Evolutionary conservation across 1,140 invertebrate genomes (phyloP).

Genomic region (Hycleus phaleratus): DNA sequence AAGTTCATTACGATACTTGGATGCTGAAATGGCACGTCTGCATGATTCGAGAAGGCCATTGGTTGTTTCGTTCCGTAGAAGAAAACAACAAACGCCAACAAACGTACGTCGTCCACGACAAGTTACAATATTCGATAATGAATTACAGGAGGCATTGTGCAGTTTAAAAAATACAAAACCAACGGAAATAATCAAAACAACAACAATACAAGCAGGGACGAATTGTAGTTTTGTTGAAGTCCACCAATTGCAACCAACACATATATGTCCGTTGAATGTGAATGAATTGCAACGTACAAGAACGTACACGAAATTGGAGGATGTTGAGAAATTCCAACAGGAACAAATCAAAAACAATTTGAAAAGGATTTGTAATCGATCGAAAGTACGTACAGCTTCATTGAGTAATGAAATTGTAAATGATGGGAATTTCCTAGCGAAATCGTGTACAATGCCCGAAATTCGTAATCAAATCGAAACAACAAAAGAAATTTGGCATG

Average conservation of each 20-base stretch:
- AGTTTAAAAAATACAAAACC: constrained; percentile 9
- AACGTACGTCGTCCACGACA: constrained; percentile 15
- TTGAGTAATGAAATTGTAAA: not conserved
- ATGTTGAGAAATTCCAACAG: constrained; percentile 1
- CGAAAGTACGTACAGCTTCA: constrained; percentile 1
- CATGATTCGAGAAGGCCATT: constrained; percentile 30
- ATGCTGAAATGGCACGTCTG: constrained; percentile 30
- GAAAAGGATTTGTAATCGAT: not conserved
- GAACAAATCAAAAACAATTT: not conserved
- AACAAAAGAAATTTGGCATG: too few relatives aligned
- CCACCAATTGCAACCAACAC: constrained; percentile 20
- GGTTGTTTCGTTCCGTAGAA: constrained; percentile 33
- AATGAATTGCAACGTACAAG: too few relatives aligned
- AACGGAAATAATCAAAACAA: not conserved
- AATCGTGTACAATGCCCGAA: constrained; percentile 25
- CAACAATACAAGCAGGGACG: not conserved
- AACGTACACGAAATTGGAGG: not conserved
- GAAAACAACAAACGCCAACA: constrained; percentile 3
- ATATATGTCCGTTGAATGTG: constrained; percentile 19
- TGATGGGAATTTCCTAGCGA: not conserved
- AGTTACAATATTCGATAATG: constrained; percentile 22
- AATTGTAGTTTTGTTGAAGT: constrained; percentile 17
- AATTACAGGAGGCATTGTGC: constrained; percentile 21
- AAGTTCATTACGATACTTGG: constrained; percentile 30
- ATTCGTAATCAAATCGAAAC: not conserved